These are phyloP conservation scores for Xenentodon cancila DNA, from an alignment of 2,797 vertebrate species.

Conservation along the genomic window DNA sequence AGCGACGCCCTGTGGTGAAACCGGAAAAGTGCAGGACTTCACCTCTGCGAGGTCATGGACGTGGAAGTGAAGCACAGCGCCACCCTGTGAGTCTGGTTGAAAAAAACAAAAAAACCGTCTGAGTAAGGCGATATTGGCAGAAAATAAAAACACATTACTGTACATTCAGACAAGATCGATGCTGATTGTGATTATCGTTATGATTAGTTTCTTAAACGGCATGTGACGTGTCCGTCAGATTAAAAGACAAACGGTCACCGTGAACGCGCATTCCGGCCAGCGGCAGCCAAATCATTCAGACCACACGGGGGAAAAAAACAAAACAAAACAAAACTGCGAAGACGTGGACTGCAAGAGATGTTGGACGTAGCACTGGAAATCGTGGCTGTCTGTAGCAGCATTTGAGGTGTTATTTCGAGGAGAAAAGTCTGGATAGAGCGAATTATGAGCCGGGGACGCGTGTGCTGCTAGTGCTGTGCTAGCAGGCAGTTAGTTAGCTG, in stretches of 20 bases:
- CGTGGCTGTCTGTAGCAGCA: background rate
- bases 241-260: background rate
- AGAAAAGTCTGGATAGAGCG: background rate
- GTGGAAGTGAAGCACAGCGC: conserved; percentile 56
- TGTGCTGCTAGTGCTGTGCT: conserved; percentile 30
- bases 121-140: conserved; percentile 10
- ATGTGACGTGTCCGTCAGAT: background rate
- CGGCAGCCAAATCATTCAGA: conserved; percentile 15
- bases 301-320: background rate
- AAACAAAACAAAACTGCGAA: background rate
- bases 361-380: conserved; percentile 8
- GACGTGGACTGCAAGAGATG: conserved; percentile 4
- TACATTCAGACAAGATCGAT: background rate
- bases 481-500: conserved; percentile 23
- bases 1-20: conserved; percentile 31
- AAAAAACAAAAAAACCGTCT: conserved; percentile 59
- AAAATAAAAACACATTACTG: background rate
- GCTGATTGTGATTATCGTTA: background rate
- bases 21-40: background rate
- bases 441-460: background rate
- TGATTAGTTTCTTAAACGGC: background rate
- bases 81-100: conserved; percentile 75
- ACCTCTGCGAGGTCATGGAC: conserved; percentile 40
- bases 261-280: conserved; percentile 5
- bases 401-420: conserved; percentile 22